Evolutionary conservation across 2,888 invertebrate species (phyloP).

Genomic region (Tridacna gigas): DNA sequence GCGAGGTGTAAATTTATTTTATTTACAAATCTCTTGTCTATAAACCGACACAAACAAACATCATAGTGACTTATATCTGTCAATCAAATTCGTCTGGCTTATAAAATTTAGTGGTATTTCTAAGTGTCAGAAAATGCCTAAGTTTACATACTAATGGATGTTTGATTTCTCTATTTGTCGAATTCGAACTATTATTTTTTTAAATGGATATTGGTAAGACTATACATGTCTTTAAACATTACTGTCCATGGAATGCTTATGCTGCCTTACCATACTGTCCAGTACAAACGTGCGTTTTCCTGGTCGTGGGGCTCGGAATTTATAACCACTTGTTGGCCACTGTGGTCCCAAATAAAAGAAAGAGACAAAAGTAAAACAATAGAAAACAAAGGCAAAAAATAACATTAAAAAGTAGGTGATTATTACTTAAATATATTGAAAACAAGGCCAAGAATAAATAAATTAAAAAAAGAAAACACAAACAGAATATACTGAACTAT

Average conservation of each 20-base stretch:
- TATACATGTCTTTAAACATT: background rate
- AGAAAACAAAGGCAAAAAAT: background rate
- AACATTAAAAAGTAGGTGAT: background rate
- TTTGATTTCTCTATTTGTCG: no score
- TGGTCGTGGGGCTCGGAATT: slow-evolving; percentile 35
- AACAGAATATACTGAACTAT: background rate
- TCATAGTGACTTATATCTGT: no score
- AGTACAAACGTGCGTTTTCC: slow-evolving; percentile 29
- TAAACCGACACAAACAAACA: no score
- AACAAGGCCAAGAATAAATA: background rate
- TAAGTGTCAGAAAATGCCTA: no score
- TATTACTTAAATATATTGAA: background rate
- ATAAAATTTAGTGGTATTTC: no score
- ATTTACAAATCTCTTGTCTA: no score
- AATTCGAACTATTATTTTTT: no score
- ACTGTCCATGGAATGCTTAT: background rate
- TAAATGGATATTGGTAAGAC: background rate
- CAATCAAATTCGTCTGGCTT: no score
- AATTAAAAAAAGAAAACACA: background rate
- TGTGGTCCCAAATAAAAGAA: background rate
- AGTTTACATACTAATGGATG: no score
- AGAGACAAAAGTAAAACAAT: background rate
- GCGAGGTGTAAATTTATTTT: no score
- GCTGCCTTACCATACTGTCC: slow-evolving; percentile 18
- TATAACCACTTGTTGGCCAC: slow-evolving; percentile 24